Percentiles rank a stretch among this genome's conserved stretches.
Evolutionary conservation across 2,888 invertebrate genomes (phyloP).

Genomic region (Dicycla oo): DNA sequence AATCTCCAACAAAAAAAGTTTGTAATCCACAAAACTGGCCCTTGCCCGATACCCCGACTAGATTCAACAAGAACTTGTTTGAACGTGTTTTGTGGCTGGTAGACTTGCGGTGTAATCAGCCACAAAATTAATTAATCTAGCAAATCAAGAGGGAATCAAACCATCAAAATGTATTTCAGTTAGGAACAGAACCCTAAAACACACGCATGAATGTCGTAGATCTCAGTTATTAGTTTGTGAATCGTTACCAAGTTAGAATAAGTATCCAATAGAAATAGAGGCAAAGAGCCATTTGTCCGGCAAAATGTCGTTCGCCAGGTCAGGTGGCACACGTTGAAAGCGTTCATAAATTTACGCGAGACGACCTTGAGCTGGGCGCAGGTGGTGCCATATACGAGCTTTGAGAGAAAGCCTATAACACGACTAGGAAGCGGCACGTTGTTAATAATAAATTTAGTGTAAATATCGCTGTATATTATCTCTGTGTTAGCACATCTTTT

Average conservation of each 20-base stretch:
- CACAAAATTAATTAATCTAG: neutral
- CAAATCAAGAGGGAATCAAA: neutral
- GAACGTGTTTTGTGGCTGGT: neutral
- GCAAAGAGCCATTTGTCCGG: conserved; percentile 84
- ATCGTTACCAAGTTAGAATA: conserved; percentile 69
- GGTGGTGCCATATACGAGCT: conserved; percentile 80
- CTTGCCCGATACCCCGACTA: neutral
- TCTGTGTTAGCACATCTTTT: conserved; percentile 44
- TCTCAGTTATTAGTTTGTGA: conserved; percentile 41
- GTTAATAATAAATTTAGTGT: conserved; percentile 67
- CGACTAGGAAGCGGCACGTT: conserved; percentile 71
- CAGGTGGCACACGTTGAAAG: conserved; percentile 89
- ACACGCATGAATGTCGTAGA: conserved; percentile 5
- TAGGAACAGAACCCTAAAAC: neutral
- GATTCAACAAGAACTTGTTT: neutral
- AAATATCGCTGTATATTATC: conserved; percentile 52
- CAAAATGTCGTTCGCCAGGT: conserved; percentile 85
- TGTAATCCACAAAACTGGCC: neutral
- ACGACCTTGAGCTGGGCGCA: conserved; percentile 83
- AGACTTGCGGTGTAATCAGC: neutral
- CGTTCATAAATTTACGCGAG: conserved; percentile 88
- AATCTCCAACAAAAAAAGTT: neutral
- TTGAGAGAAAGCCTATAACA: conserved; percentile 75
- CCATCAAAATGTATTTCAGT: neutral
- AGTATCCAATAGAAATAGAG: conserved; percentile 83